Percentiles rank a stretch among this genome's conserved stretches.
Conservation (phyloP, 2,888 invertebrate genomes). For the Halictus quadricinctus region DNA sequence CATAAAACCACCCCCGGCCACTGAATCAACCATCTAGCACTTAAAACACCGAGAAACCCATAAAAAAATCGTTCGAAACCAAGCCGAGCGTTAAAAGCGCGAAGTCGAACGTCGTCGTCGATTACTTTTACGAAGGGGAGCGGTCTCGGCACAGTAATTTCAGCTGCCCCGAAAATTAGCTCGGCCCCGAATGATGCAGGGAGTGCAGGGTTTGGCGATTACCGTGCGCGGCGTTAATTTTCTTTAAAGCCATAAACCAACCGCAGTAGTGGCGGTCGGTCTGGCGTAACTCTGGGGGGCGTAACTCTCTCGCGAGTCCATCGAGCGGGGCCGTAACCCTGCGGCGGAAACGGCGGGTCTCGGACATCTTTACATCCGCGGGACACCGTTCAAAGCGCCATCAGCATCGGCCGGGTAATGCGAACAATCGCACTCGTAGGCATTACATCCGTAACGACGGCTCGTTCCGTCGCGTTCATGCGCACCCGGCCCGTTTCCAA, state of each 20-base stretch:
- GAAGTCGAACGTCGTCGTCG: not conserved
- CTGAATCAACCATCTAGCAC: not conserved
- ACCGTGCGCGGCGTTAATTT: not conserved
- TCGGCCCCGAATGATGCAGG: not conserved
- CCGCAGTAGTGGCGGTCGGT: not conserved
- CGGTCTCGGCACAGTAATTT: not conserved
- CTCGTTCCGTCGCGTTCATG: slow-evolving; percentile 36
- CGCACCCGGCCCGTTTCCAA: not conserved
- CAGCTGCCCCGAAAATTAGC: not conserved
- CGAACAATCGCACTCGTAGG: slow-evolving; percentile 50
- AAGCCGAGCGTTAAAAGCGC: not conserved
- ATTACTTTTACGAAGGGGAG: not conserved
- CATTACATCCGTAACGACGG: slow-evolving; percentile 28
- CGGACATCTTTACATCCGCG: slow-evolving; percentile 41
- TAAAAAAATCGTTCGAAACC: not conserved
- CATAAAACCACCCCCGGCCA: not conserved
- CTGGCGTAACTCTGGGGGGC: not conserved
- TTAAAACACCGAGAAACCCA: not conserved
- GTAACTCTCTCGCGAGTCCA: slow-evolving; percentile 27
- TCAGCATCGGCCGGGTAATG: slow-evolving; percentile 16
- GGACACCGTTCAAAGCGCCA: slow-evolving; percentile 22
- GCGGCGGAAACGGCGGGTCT: slow-evolving; percentile 9
- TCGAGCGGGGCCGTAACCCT: slow-evolving; percentile 29
- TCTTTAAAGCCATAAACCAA: slow-evolving; percentile 18
- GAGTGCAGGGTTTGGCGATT: not conserved